Percentiles rank a stretch among this genome's conserved stretches.
phyloP scores from a whole-genome alignment of 1,140 invertebrate species.

The Drosophila mayri region DNA sequence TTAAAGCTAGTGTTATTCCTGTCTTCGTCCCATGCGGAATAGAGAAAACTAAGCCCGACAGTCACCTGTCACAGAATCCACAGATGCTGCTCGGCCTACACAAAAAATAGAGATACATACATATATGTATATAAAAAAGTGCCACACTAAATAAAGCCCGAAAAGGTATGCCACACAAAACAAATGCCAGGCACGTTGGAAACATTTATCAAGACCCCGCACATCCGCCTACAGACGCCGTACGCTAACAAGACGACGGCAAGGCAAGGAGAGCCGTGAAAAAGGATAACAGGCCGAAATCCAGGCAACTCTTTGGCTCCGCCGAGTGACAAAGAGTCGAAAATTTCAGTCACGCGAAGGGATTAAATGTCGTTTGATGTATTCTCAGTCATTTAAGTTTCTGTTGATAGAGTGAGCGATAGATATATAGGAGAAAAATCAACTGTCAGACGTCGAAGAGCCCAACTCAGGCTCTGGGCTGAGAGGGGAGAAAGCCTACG shows the following conservation, averaged over 20 bases:
- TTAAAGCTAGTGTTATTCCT: slow-evolving; percentile 12
- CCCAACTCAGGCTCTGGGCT: neutral
- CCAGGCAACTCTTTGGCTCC: slow-evolving; percentile 24
- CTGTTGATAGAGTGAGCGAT: slow-evolving; percentile 64
- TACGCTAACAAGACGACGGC: slow-evolving; percentile 54
- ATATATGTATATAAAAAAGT: neutral
- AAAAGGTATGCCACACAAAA: slow-evolving; percentile 49
- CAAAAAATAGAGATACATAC: slow-evolving; percentile 11
- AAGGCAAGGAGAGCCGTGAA: slow-evolving; percentile 15
- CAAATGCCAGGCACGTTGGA: slow-evolving; percentile 72
- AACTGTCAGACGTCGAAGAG: slow-evolving; percentile 18
- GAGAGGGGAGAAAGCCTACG: slow-evolving; percentile 1
- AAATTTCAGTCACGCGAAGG: slow-evolving; percentile 81
- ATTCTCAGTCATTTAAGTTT: slow-evolving; percentile 79
- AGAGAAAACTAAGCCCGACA: slow-evolving; percentile 25
- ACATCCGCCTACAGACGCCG: slow-evolving; percentile 29
- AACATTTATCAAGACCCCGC: slow-evolving; percentile 67
- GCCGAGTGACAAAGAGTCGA: slow-evolving; percentile 75
- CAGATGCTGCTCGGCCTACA: slow-evolving; percentile 18
- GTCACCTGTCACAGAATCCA: slow-evolving; percentile 49
- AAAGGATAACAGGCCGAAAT: slow-evolving; percentile 39
- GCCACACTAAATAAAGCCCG: slow-evolving; percentile 39
- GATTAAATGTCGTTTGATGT: slow-evolving; percentile 81
- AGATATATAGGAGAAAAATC: slow-evolving; percentile 51
- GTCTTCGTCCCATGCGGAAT: neutral